These are phyloP conservation scores for Drosophila mayaguana DNA, from an alignment of 2,888 invertebrate genomes.

Conservation along the genomic window DNA sequence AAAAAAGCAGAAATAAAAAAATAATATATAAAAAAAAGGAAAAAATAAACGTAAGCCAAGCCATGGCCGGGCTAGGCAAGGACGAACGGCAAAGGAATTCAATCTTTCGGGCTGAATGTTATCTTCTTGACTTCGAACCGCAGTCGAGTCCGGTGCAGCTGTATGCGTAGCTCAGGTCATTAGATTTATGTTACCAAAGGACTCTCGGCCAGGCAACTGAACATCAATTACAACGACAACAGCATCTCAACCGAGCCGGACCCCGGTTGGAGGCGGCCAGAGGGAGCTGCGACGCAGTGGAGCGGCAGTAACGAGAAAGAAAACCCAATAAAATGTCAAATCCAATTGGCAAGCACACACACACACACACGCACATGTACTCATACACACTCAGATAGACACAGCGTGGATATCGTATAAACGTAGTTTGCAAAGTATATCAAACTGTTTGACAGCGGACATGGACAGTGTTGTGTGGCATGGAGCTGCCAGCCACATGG, in stretches of 20 bases:
- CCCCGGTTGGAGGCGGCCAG: too few species aligned
- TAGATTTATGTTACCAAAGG: constrained; percentile 73
- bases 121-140: constrained; percentile 18
- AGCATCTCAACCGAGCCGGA: constrained; percentile 18
- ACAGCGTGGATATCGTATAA: constrained; percentile 30
- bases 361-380: constrained; percentile 10
- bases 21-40: neutral
- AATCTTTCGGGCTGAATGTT: constrained; percentile 46
- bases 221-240: constrained; percentile 73
- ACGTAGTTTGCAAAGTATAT: constrained; percentile 70
- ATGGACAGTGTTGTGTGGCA: constrained; percentile 9
- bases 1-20: neutral
- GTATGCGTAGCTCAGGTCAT: constrained; percentile 47
- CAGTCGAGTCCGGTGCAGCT: constrained; percentile 23
- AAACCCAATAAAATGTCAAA: constrained; percentile 81
- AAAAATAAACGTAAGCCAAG: neutral
- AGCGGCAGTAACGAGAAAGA: constrained; percentile 77
- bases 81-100: constrained; percentile 40
- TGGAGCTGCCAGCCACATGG: constrained; percentile 17
- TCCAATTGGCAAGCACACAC: constrained; percentile 77
- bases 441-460: constrained; percentile 68
- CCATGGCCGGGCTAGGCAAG: constrained; percentile 16
- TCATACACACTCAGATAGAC: neutral
- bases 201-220: constrained; percentile 55
- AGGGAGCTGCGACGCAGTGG: constrained; percentile 37